phyloP scores from a whole-genome alignment of 1,140 invertebrate genomes.

The Cryptotermes secundus region DNA sequence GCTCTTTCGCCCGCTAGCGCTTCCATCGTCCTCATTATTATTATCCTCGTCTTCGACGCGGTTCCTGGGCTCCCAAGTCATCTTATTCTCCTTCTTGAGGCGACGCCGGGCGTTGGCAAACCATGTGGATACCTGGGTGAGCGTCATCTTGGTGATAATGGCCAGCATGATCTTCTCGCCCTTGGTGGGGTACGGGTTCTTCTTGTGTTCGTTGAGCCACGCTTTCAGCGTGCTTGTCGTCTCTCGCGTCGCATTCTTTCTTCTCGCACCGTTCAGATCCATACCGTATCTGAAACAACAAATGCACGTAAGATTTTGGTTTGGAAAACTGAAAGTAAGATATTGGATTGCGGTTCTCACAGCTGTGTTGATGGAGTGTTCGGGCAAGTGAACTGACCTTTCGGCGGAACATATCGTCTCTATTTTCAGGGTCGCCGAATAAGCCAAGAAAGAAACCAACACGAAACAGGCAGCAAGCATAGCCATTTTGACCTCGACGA shows the following conservation, averaged over 20 bases:
- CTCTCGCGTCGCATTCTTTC: conserved; percentile 97
- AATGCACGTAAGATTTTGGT: not conserved
- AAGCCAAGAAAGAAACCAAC: too few species aligned
- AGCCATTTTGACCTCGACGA: too few species aligned
- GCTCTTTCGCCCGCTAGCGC: conserved; percentile 74
- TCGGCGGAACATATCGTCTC: too few species aligned
- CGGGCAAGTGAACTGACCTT: too few species aligned
- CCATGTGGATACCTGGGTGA: conserved; percentile 98
- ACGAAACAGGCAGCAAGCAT: too few species aligned
- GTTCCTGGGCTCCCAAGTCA: conserved; percentile 95
- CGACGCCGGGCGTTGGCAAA: conserved; percentile 95
- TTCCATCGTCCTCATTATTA: conserved; percentile 78
- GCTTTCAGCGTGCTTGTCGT: conserved; percentile 96
- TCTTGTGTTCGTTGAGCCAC: conserved; percentile 98
- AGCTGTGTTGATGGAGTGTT: too few species aligned
- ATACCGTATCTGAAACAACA: conserved; percentile 78
- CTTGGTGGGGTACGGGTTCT: conserved; percentile 98
- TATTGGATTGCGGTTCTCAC: too few species aligned
- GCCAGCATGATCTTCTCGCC: conserved; percentile 99
- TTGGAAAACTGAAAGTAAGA: not conserved
- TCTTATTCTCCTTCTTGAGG: conserved; percentile 99
- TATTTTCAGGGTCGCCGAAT: too few species aligned
- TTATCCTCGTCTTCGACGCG: conserved; percentile 87
- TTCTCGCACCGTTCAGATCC: conserved; percentile 83
- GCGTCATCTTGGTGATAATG: conserved; percentile 98